Evolutionary conservation across 2,113 vertebrate species (phyloP), one percentile per base, ranked within the genome.

Genomic region (Lipophrys pholis): DNA sequence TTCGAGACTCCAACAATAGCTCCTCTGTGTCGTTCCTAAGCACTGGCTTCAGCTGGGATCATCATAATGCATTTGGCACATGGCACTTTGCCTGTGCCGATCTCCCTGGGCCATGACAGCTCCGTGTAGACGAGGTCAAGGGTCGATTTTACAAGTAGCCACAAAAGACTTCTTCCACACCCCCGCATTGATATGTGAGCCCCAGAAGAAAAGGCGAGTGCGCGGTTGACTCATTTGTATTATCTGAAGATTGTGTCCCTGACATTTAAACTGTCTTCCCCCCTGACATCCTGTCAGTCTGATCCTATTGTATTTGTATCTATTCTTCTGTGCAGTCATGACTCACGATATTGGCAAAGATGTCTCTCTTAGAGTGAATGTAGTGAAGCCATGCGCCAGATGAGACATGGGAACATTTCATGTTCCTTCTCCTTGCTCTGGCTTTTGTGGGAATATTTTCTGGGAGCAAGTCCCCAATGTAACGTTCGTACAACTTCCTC

Each of bases 1-100:
- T 69, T 30, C 42, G 30, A 57, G 67, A 76, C 54, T 69, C 51
- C 69, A 59, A 93, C 91, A 92, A 90, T 91, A 87, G 83, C 72
- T 17, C 49, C 40, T 86, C 87, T 90, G 83, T 91, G 76, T 85
- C 46, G 17, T 53, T 39, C 64, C 49, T 52, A 73, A 75, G 74
- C 11, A 49, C 69, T 48, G 54, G n/a, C 50, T 78, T 70, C 65
- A 57, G 71, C 41, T 75, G 56, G 83, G 61, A 82, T 85, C 60
- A 69, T 77, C 74, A 60, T 85, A 73, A 81, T 58, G 38, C 62
- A 60, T 83, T 84, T 82, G 83, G 77, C 84, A 84, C 78, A 82
- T 77, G 76, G 58, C 38, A 15, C 53, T 53, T 67, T 48, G 57
- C 70, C 75, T 82, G 52, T 46, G 69, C 38, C 48, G 30, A 58